Evolutionary conservation across 1,140 invertebrate species (phyloP).

Genomic region (Probaryconus sp.): DNA sequence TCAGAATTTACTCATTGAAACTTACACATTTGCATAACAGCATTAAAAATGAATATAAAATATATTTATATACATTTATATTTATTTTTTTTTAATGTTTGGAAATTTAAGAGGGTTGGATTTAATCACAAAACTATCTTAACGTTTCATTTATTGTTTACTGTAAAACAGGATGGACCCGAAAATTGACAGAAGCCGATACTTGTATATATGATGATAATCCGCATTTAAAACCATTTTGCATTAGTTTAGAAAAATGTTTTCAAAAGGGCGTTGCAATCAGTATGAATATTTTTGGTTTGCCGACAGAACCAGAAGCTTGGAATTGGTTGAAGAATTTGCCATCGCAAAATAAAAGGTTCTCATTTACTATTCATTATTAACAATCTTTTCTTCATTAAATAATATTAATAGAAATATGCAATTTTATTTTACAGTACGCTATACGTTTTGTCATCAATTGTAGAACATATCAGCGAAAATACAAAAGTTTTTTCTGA

Average conservation of each 20-base stretch:
- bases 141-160: too few relatives aligned
- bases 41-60: too few relatives aligned
- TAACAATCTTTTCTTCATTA: slow-evolving; percentile 18
- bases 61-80: too few relatives aligned
- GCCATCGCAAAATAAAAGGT: slow-evolving; percentile 65
- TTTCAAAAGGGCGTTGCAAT: slow-evolving; percentile 75
- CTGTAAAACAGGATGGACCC: slow-evolving; percentile 70
- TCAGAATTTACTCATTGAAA: slow-evolving; percentile 18
- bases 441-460: slow-evolving; percentile 71
- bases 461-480: slow-evolving; percentile 74
- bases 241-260: slow-evolving; percentile 77
- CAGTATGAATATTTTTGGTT: slow-evolving; percentile 68
- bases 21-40: slow-evolving; percentile 4
- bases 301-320: slow-evolving; percentile 72
- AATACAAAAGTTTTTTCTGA: slow-evolving; percentile 75
- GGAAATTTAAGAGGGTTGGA: too few relatives aligned
- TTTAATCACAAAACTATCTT: too few relatives aligned
- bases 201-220: slow-evolving; percentile 74
- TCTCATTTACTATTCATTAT: slow-evolving; percentile 9
- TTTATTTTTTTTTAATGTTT: slow-evolving; percentile 10
- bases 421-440: slow-evolving; percentile 55
- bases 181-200: slow-evolving; percentile 72
- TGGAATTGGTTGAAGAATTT: slow-evolving; percentile 79
- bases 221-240: slow-evolving; percentile 72
- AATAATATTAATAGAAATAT: background rate